Conservation (phyloP, 1,140 invertebrate genomes). For the Bombyx mandarina region DNA sequence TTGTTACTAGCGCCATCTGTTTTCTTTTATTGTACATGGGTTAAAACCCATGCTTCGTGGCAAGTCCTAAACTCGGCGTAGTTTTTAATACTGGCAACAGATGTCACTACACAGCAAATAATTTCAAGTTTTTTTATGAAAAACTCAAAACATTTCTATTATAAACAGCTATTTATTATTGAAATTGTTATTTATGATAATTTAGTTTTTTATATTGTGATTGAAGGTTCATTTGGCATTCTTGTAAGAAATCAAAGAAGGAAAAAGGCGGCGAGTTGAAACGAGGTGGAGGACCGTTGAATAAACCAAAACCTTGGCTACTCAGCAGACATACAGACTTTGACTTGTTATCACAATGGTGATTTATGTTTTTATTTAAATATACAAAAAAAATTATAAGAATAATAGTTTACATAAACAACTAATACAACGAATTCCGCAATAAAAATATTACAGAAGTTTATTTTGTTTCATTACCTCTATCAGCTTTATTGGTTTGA, state of each 20-base stretch:
- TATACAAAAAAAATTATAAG: background rate
- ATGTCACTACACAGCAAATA: too few relatives aligned
- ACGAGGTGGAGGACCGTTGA: constrained; percentile 42
- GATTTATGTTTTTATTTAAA: constrained; percentile 8
- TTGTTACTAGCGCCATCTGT: too few relatives aligned
- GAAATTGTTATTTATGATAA: too few relatives aligned
- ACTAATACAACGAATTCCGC: background rate
- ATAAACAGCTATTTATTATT: too few relatives aligned
- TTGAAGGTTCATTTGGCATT: constrained; percentile 56
- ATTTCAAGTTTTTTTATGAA: too few relatives aligned
- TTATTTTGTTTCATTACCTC: background rate
- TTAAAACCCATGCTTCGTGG: too few relatives aligned
- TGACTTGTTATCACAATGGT: constrained; percentile 58
- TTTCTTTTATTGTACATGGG: too few relatives aligned
- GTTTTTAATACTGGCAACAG: too few relatives aligned
- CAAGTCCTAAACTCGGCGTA: too few relatives aligned
- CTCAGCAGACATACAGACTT: constrained; percentile 58
- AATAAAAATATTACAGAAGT: background rate
- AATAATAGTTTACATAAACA: background rate
- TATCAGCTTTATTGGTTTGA: background rate
- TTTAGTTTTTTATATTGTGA: too few relatives aligned
- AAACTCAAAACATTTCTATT: too few relatives aligned
- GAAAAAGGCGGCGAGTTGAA: constrained; percentile 29
- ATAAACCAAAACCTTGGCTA: constrained; percentile 60
- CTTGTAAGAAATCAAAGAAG: constrained; percentile 42